Conservation (phyloP, 2,797 vertebrate species). For the Decapterus maruadsi region DNA sequence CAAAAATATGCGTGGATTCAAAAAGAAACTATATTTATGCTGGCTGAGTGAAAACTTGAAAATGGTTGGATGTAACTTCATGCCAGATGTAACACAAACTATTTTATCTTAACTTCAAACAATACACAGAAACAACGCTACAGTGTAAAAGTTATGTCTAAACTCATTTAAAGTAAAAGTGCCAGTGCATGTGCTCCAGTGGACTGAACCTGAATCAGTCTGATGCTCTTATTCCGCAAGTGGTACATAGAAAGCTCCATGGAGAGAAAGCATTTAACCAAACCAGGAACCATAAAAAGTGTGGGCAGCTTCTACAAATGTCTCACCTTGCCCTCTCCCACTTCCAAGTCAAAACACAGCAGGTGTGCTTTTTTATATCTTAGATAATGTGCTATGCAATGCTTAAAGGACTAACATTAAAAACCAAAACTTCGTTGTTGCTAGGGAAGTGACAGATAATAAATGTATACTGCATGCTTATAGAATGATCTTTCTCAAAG, state of each 20-base stretch:
- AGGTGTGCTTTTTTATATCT: slow-evolving; percentile 49
- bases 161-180: slow-evolving; percentile 15
- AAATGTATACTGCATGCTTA: slow-evolving; percentile 9
- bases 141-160: background rate
- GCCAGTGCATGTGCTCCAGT: background rate
- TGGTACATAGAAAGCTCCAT: slow-evolving; percentile 8
- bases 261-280: slow-evolving; percentile 31
- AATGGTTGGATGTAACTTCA: background rate
- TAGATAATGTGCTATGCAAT: slow-evolving; percentile 22
- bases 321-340: slow-evolving; percentile 24
- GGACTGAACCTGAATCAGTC: slow-evolving; percentile 27
- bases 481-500: slow-evolving; percentile 8
- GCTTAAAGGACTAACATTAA: slow-evolving; percentile 6
- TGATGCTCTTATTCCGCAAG: slow-evolving; percentile 19
- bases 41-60: slow-evolving; percentile 10
- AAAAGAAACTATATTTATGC: slow-evolving; percentile 16
- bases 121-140: slow-evolving; percentile 10
- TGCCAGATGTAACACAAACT: slow-evolving; percentile 12
- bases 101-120: background rate
- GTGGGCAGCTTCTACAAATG: slow-evolving; percentile 25
- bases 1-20: background rate
- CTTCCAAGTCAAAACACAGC: slow-evolving; percentile 37
- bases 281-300: slow-evolving; percentile 51
- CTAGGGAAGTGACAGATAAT: background rate
- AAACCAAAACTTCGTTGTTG: background rate